Evolutionary conservation across 2,888 invertebrate genomes (phyloP), one percentile per base, ranked within the genome.

Genomic region (Tuta absoluta): DNA sequence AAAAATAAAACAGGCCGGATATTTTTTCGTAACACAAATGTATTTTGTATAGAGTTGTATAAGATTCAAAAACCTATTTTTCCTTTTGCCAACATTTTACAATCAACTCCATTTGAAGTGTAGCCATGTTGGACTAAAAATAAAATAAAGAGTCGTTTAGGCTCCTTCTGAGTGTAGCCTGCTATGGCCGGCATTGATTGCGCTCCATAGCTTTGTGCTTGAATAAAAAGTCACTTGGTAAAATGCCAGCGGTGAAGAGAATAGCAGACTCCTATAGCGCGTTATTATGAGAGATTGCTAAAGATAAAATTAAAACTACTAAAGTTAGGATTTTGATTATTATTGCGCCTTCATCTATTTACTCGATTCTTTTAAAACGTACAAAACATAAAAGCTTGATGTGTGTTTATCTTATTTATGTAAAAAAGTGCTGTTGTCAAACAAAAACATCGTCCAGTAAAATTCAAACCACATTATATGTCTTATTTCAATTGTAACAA

Each of bases 221-320:
- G 78, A 84, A 86, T 87, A 89, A 88, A 87, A 87, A 86, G 80
- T 76, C 80, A 78, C 78, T 89, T 90, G 90, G 87, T 87, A 86
- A 80, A 84, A 87, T 88, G 89, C 89, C 88, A 89, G 80, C 77
- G 78, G 81, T 85, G 85, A 84, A 87, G 87, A 87, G 84, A 88
- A 87, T 86, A 79, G 79, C 76, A 71, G 71, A 71, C 79, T 73
- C 68, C 56, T 56, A 56, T 56, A 56, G 71, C 75, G 78, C 85
- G 82, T 84, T 85, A 86, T 84, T 81, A 84, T 81, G 76, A 77
- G 71, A 78, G 72, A 74, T 77, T 56, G 73, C 33, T 33, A 33
- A 33, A 33, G 33, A 8, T 33, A 8, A 33, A 33, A 33, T 33
- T 8, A 33, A 33, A 33, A 33, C n/a, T n/a, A n/a, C n/a, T n/a